Conservation (phyloP, 1,140 invertebrate species). For the Cheumatopsyche charites region DNA sequence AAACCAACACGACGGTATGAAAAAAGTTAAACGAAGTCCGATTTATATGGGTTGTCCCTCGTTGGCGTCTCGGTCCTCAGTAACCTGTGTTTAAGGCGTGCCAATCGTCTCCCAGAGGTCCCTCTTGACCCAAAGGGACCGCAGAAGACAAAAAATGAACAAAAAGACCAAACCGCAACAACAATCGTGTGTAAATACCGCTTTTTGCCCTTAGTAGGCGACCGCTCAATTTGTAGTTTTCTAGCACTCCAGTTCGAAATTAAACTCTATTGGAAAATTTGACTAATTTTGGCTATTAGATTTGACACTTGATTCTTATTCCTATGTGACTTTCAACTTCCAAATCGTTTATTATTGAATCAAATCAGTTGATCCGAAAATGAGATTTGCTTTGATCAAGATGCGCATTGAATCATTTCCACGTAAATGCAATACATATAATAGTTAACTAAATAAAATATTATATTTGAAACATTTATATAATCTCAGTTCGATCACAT, state of each 20-base stretch:
- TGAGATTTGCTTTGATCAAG: too few species aligned
- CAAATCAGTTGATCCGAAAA: too few species aligned
- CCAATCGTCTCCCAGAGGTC: constrained; percentile 21
- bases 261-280: too few species aligned
- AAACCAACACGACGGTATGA: constrained; percentile 1
- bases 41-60: constrained; percentile 19
- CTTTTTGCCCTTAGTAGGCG: background rate
- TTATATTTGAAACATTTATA: too few species aligned
- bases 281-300: too few species aligned
- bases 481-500: too few species aligned
- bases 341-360: too few species aligned
- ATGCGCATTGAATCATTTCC: background rate
- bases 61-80: background rate
- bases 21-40: constrained; percentile 32
- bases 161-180: constrained; percentile 33
- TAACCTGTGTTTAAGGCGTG: constrained; percentile 47
- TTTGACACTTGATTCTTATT: too few species aligned
- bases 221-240: constrained; percentile 5
- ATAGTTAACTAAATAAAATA: background rate
- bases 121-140: constrained; percentile 27
- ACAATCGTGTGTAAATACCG: constrained; percentile 29
- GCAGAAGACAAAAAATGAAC: background rate
- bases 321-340: too few species aligned
- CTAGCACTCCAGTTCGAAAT: too few species aligned
- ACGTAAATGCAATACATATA: background rate